These are phyloP conservation scores for Molorchus minor DNA, from an alignment of 2,888 invertebrate genomes.

Conservation along the genomic window DNA sequence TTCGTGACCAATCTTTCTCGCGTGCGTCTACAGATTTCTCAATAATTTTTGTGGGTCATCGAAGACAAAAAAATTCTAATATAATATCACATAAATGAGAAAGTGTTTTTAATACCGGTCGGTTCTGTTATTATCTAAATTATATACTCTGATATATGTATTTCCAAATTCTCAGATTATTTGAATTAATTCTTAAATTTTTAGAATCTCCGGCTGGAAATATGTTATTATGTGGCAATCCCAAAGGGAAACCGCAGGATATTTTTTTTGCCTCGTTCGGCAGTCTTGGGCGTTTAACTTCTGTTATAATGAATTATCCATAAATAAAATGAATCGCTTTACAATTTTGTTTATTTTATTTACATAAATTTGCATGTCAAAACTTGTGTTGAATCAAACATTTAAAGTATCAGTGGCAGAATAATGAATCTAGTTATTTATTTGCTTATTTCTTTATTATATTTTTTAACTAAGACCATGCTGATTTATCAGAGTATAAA, in stretches of 20 bases:
- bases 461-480: too few relatives aligned
- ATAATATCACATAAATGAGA: conserved; percentile 43
- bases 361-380: too few relatives aligned
- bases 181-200: conserved; percentile 53
- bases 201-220: conserved; percentile 40
- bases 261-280: conserved; percentile 21
- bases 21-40: conserved; percentile 56
- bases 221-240: conserved; percentile 35
- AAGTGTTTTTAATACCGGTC: conserved; percentile 50
- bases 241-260: conserved; percentile 27
- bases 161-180: conserved; percentile 52
- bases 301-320: neutral
- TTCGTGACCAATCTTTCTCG: conserved; percentile 57
- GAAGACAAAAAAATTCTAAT: conserved; percentile 52
- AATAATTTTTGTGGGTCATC: conserved; percentile 58
- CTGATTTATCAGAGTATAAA: too few relatives aligned
- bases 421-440: too few relatives aligned
- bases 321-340: neutral
- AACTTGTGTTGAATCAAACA: too few relatives aligned
- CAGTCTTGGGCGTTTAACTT: conserved; percentile 1
- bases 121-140: conserved; percentile 57
- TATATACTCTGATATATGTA: conserved; percentile 55
- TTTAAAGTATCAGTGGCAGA: too few relatives aligned
- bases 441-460: too few relatives aligned
- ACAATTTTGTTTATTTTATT: conserved; percentile 9